Evolutionary conservation across 2,888 invertebrate genomes (phyloP).

Genomic region (Chirona hameri): DNA sequence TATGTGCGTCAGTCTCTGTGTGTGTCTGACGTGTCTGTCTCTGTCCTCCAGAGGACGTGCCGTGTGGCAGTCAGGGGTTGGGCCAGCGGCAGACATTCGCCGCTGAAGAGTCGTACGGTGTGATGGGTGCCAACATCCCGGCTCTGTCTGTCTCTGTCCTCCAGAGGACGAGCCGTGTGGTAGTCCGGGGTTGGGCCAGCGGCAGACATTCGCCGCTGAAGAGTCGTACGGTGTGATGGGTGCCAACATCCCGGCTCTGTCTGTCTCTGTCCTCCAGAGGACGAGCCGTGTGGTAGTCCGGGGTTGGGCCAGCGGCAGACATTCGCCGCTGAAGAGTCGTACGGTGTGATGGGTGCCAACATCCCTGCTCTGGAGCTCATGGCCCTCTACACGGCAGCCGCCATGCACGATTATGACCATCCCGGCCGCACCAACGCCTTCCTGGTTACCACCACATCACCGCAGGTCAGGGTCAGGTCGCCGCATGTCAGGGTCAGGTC

Average conservation of each 20-base stretch:
- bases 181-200: conserved; percentile 39
- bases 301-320: conserved; percentile 40
- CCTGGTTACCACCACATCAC: conserved; percentile 55
- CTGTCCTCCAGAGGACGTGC: no score
- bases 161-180: no score
- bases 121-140: no score
- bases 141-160: no score
- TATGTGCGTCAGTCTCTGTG: no score
- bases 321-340: conserved; percentile 49
- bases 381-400: conserved; percentile 59
- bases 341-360: conserved; percentile 55
- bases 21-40: neutral
- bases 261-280: no score
- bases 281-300: conserved; percentile 29
- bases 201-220: conserved; percentile 45
- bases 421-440: conserved; percentile 60
- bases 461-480: conserved; percentile 49
- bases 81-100: no score
- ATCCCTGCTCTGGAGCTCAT: conserved; percentile 55
- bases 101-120: no score
- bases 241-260: conserved; percentile 53
- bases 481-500: neutral
- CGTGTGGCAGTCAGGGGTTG: no score
- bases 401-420: conserved; percentile 61
- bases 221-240: conserved; percentile 54